phyloP scores from a whole-genome alignment of 2,113 vertebrate species.

The Neodon shergylaensis region DNA sequence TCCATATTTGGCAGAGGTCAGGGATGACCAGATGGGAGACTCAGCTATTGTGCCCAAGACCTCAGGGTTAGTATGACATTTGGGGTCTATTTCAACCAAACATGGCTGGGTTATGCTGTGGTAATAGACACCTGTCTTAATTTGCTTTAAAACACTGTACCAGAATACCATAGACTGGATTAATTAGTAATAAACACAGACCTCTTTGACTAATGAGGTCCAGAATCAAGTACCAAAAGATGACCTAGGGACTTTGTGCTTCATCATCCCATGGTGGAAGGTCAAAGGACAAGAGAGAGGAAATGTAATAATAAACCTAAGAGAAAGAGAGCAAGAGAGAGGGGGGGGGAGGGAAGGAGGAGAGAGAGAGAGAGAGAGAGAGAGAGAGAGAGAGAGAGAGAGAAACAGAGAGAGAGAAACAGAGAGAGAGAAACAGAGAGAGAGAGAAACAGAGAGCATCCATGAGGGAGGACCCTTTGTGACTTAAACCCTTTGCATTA shows the following conservation, averaged over 20 bases:
- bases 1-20: neutral
- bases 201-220: neutral
- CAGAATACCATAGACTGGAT: neutral
- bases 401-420: too few species aligned
- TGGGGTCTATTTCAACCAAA: neutral
- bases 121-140: neutral
- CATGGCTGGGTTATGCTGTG: neutral
- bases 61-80: neutral
- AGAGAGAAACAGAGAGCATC: neutral
- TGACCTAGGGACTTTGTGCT: neutral
- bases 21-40: neutral
- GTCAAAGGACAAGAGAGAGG: neutral
- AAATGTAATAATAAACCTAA: neutral
- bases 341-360: too few species aligned
- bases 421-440: too few species aligned
- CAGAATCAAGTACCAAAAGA: neutral
- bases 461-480: neutral
- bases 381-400: too few species aligned
- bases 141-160: neutral
- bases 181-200: neutral
- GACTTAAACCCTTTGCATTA: neutral
- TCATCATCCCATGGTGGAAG: neutral
- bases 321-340: neutral
- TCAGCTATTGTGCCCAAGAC: neutral
- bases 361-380: too few species aligned